Conservation (phyloP, 2,797 vertebrate genomes). For the Sitta carolinensis region DNA sequence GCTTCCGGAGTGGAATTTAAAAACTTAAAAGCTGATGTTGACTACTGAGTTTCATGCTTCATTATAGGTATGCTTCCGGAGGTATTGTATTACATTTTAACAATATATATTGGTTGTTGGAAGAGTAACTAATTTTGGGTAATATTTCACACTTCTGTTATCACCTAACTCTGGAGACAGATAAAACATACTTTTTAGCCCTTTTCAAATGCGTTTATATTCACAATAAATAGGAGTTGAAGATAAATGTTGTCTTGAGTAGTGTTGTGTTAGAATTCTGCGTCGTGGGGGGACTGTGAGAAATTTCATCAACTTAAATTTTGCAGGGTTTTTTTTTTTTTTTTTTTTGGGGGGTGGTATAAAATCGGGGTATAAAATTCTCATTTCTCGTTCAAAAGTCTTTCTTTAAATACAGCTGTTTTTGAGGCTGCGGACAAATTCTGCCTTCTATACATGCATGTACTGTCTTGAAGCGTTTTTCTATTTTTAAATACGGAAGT, state of each 20-base stretch:
- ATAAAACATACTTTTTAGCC: background rate
- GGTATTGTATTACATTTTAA: background rate
- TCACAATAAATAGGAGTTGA: background rate
- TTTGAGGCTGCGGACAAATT: background rate
- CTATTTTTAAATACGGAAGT: background rate
- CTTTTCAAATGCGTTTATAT: background rate
- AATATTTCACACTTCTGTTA: background rate
- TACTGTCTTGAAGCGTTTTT: background rate
- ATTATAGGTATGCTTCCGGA: background rate
- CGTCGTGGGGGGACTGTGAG: background rate
- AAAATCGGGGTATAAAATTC: fast-evolving
- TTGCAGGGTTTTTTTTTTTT: background rate
- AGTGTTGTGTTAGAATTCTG: background rate
- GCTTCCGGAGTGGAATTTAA: background rate
- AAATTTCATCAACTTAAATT: background rate
- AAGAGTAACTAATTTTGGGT: background rate
- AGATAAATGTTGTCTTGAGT: background rate
- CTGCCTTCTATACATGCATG: fast-evolving
- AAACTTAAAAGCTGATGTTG: background rate
- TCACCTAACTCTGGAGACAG: background rate
- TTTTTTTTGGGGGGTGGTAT: background rate
- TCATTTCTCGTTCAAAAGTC: background rate
- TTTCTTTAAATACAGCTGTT: background rate
- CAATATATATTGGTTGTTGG: fast-evolving
- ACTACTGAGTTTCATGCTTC: fast-evolving